Evolutionary conservation across 1,140 invertebrate genomes (phyloP), one percentile per base, ranked within the genome.

Genomic region (Hermatobates lingyangjiaoensis): DNA sequence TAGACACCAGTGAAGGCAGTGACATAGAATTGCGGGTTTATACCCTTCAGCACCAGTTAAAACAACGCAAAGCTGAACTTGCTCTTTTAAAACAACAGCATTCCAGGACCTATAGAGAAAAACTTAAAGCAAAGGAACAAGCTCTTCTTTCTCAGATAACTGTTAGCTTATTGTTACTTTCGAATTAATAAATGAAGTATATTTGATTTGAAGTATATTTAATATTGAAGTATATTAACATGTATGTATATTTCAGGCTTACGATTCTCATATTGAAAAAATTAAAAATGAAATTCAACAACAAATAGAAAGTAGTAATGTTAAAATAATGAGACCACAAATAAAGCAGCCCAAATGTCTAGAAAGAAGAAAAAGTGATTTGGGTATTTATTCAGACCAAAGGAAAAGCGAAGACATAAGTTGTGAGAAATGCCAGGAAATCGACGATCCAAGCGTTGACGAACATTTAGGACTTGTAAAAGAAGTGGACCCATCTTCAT

Each of bases 1-100:
- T 70, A 71, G 74, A 58, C 73, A 71, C 26, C 61, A 65, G 45
- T 73, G 73, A 74, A 59, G 60, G 65, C 25, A 73, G 71, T 60
- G 73, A 74, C 59, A 65, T 70, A 38, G 72, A 74, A 57, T 66
- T 66, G 18, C 58, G 71, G 27, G 68, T 74, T 21, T 57, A 64
- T 48, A 70, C 70, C 27, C 60, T 74, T 48, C 66, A 66, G 52
- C 71, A 74, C 52, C 67, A 74, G 51, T 57, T 74, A 14, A 59
- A 62, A n/a, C 58, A 63, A 24, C 59, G 72, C n/a, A 67, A 70
- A 55, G 54, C 61, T 25, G 69, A 73, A 58, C 68, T 69, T 23
- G 71, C 71, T 27, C 60, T 65, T 52, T 57, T 74, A 25, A 66
- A 67, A 53, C 61, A 61, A 51, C 70, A 74, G 56, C 63, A 70